Conservation (phyloP, 2,888 invertebrate genomes). For the Leptopterna dolabrata region DNA sequence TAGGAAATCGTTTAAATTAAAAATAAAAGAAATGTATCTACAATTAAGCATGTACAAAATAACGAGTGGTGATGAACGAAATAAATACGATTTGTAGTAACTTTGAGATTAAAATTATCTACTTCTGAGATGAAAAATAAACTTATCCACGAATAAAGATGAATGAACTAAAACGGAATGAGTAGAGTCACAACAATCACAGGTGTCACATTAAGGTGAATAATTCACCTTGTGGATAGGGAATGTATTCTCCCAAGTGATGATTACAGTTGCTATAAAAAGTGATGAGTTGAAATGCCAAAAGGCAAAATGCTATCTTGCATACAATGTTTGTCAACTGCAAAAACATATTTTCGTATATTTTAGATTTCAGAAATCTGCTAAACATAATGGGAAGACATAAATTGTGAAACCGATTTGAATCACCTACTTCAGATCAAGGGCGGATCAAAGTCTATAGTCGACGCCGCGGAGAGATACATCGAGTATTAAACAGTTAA, state of each 20-base stretch:
- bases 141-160: neutral
- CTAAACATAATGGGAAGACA: too few species aligned
- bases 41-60: neutral
- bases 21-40: neutral
- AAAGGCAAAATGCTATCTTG: too few species aligned
- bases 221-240: too few species aligned
- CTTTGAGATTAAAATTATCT: neutral
- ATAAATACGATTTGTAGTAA: neutral
- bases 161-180: neutral
- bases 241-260: neutral
- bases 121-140: neutral
- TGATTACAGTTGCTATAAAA: neutral
- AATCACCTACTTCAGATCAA: too few species aligned
- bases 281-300: neutral
- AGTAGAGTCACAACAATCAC: slow-evolving; percentile 34
- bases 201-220: slow-evolving; percentile 14
- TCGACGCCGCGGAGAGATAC: neutral
- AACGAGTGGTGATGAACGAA: neutral
- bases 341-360: too few species aligned
- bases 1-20: neutral
- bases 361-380: too few species aligned
- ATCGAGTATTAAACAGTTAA: neutral
- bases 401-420: too few species aligned
- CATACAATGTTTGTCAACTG: too few species aligned
- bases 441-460: neutral